Conservation (phyloP, 1,140 invertebrate genomes). For the Drosophila arizonae region DNA sequence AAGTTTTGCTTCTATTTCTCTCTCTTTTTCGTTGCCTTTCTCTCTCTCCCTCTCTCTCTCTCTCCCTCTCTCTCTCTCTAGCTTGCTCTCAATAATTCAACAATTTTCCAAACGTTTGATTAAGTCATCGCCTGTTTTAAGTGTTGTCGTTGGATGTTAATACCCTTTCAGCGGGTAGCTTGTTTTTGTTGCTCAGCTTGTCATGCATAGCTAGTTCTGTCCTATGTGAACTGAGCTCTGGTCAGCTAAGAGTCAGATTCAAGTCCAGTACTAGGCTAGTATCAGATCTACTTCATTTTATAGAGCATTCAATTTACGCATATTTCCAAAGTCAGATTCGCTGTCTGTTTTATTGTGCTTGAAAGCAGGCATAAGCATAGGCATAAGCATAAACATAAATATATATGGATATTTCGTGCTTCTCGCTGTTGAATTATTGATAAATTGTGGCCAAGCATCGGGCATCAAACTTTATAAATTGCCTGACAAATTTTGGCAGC, state of each 20-base stretch:
- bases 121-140: slow-evolving; percentile 34
- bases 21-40: not conserved
- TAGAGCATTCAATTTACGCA: not conserved
- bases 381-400: slow-evolving; percentile 19
- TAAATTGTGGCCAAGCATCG: slow-evolving; percentile 17
- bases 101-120: slow-evolving; percentile 48
- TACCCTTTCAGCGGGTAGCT: no score
- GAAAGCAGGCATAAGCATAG: slow-evolving; percentile 15
- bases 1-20: not conserved
- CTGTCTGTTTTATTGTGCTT: slow-evolving; percentile 1
- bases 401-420: slow-evolving; percentile 28
- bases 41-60: not conserved
- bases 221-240: no score
- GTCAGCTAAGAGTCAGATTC: no score
- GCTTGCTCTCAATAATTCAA: slow-evolving; percentile 36
- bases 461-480: slow-evolving; percentile 34
- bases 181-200: not conserved
- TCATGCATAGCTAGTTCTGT: not conserved
- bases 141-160: slow-evolving; percentile 12
- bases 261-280: not conserved
- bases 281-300: not conserved
- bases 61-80: no score
- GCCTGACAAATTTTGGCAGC: slow-evolving; percentile 22
- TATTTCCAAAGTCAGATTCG: not conserved
- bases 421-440: slow-evolving; percentile 38